phyloP scores from a whole-genome alignment of 2,113 vertebrate species.

The Rhodinocichla rosea region DNA sequence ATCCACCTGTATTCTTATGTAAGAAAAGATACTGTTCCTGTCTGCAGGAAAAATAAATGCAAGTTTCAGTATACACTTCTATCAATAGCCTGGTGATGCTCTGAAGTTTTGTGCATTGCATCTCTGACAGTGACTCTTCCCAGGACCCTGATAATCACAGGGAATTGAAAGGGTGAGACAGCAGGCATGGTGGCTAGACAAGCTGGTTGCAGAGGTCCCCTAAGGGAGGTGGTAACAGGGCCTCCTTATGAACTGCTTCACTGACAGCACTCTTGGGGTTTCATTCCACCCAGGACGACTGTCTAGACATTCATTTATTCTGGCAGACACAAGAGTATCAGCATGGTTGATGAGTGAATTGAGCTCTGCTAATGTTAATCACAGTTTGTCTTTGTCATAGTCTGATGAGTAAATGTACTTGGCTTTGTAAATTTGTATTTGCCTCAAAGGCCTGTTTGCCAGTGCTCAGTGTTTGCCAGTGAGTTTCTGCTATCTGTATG shows the following conservation, averaged over 20 bases:
- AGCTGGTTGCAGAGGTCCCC: background rate
- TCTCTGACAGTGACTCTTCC: background rate
- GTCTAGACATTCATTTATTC: constrained; percentile 45
- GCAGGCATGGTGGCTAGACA: background rate
- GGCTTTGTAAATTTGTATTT: constrained; percentile 1
- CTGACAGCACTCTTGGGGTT: background rate
- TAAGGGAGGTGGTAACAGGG: background rate
- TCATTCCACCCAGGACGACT: background rate
- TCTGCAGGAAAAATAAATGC: background rate
- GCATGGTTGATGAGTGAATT: background rate
- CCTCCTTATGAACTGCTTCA: background rate
- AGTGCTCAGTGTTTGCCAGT: accelerated
- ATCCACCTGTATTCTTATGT: background rate
- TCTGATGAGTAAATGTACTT: constrained; percentile 15
- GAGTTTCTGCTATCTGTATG: background rate
- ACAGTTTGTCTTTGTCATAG: background rate
- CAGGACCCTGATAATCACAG: background rate
- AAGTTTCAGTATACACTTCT: background rate
- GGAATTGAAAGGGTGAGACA: background rate
- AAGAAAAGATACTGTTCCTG: background rate
- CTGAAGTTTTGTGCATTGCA: background rate
- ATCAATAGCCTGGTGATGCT: background rate
- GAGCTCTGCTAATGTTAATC: background rate
- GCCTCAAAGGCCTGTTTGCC: background rate
- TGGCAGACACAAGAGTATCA: background rate